phyloP scores from a whole-genome alignment of 2,113 vertebrate species.

The Nannobrachium achirus region DNA sequence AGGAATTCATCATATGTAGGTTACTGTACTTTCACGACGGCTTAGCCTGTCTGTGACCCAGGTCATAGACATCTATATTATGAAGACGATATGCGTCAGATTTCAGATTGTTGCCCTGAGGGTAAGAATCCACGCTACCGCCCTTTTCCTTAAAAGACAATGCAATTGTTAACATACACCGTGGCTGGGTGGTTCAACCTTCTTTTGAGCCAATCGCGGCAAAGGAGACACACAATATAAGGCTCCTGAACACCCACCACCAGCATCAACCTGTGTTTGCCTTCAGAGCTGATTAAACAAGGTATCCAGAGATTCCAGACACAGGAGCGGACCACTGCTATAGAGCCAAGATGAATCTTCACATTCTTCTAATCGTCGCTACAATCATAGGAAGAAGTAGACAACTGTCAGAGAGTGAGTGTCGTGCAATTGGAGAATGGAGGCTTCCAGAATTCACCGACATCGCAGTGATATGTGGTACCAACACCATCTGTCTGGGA shows the following conservation, averaged over 20 bases:
- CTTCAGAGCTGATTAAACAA: not conserved
- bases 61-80: constrained; percentile 45
- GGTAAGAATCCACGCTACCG: constrained; percentile 32
- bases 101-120: constrained; percentile 63
- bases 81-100: constrained; percentile 45
- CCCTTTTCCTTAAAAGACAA: constrained; percentile 36
- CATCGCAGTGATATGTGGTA: constrained; percentile 74
- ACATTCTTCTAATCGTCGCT: constrained; percentile 49
- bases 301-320: constrained; percentile 2
- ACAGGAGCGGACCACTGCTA: constrained; percentile 15
- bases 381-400: constrained; percentile 46
- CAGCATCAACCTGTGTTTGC: constrained; percentile 22
- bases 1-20: constrained; percentile 13
- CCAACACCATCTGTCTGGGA: constrained; percentile 65
- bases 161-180: constrained; percentile 38
- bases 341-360: constrained; percentile 45
- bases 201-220: constrained; percentile 69
- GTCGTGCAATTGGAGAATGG: constrained; percentile 34
- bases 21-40: constrained; percentile 23
- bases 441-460: constrained; percentile 62
- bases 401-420: constrained; percentile 41
- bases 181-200: constrained; percentile 55
- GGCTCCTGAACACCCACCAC: constrained; percentile 21
- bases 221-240: constrained; percentile 64
- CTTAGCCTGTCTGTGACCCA: constrained; percentile 4